Evolutionary conservation across 2,797 vertebrate genomes (phyloP).

Genomic region (Luscinia megarhynchos): DNA sequence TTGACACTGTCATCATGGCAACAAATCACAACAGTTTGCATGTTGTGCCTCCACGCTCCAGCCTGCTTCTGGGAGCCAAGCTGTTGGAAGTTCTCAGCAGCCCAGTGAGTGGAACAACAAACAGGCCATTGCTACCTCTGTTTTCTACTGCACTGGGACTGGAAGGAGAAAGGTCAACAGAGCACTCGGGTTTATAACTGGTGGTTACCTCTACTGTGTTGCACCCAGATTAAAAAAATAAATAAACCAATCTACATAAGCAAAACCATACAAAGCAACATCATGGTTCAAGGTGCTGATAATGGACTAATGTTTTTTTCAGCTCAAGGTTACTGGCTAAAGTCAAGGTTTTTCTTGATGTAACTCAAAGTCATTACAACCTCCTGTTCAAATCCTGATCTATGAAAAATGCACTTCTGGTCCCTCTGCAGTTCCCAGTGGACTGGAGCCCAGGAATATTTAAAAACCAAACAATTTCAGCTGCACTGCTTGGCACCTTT

Average conservation of each 20-base stretch:
- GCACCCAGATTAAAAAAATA: constrained; percentile 65
- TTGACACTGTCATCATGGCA: constrained; percentile 81
- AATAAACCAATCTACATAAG: constrained; percentile 63
- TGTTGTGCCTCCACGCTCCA: constrained; percentile 61
- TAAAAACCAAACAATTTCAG: not conserved
- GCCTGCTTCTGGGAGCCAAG: not conserved
- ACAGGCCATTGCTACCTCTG: not conserved
- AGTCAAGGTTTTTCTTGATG: not conserved
- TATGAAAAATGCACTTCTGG: not conserved
- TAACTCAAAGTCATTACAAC: constrained; percentile 55
- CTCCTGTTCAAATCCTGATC: not conserved
- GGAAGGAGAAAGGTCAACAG: not conserved
- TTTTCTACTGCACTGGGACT: not conserved
- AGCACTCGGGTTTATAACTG: not conserved
- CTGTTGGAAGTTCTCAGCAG: constrained; percentile 16
- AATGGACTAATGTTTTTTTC: not conserved
- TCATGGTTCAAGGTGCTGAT: not conserved
- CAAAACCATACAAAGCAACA: not conserved
- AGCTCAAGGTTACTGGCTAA: constrained; percentile 58
- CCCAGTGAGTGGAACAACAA: constrained; percentile 36
- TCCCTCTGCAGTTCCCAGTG: not conserved
- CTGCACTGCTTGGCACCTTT: not conserved
- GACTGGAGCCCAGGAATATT: not conserved
- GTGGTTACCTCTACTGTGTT: not conserved
- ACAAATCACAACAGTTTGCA: constrained; percentile 79